A percentile compares a stretch with the other conserved stretches of the same genome.
These are phyloP conservation scores for Helicoverpa armigera DNA, from an alignment of 1,140 invertebrate genomes.

Conservation along the genomic window DNA sequence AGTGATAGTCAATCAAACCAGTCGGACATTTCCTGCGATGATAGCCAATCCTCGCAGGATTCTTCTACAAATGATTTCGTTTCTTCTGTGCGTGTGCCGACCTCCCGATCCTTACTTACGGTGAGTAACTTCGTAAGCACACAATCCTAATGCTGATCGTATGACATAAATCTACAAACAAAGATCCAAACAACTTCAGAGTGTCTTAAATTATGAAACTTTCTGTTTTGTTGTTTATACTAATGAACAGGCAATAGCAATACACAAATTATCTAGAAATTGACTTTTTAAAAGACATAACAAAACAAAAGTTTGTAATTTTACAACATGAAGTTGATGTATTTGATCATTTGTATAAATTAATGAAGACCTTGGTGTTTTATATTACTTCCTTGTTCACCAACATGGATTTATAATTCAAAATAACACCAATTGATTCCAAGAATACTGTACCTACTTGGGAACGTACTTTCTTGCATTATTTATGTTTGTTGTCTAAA, in stretches of 20 bases:
- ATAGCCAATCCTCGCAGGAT: slow-evolving; percentile 82
- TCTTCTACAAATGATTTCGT: slow-evolving; percentile 82
- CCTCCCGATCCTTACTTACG: slow-evolving; percentile 73
- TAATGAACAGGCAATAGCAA: too few relatives aligned
- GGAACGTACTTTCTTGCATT: background rate
- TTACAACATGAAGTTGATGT: too few relatives aligned
- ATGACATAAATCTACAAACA: background rate
- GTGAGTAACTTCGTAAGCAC: slow-evolving; percentile 62
- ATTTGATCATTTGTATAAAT: background rate
- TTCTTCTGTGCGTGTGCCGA: slow-evolving; percentile 72
- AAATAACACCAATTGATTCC: background rate
- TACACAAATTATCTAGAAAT: too few relatives aligned
- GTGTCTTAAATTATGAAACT: too few relatives aligned
- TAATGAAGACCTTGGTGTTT: background rate
- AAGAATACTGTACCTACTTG: too few relatives aligned
- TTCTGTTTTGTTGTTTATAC: too few relatives aligned
- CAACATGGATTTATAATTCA: background rate
- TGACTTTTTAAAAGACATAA: too few relatives aligned
- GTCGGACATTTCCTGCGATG: slow-evolving; percentile 78
- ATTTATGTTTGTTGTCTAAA: too few relatives aligned
- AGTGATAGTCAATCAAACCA: slow-evolving; percentile 83
- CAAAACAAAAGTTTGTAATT: too few relatives aligned
- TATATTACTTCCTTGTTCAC: background rate
- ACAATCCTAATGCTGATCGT: background rate
- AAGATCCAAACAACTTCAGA: background rate